phyloP scores from a whole-genome alignment of 1,140 invertebrate genomes.

The Drosophila rhopaloa region DNA sequence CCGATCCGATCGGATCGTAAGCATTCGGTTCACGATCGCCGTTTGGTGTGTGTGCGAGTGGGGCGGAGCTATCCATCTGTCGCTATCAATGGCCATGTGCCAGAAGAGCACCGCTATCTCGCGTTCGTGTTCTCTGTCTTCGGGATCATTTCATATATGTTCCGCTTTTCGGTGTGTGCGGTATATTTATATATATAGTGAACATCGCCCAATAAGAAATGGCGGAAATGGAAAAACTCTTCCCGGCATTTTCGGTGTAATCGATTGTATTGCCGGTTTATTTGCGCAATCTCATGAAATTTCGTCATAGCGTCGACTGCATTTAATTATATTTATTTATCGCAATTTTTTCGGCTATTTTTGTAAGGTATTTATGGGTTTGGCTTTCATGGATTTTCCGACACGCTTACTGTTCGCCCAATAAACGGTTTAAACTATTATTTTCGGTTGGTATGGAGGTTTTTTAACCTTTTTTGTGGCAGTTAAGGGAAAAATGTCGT shows the following conservation, averaged over 20 bases:
- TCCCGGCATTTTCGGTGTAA: slow-evolving; percentile 57
- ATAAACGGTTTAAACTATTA: slow-evolving; percentile 2
- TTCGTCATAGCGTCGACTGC: slow-evolving; percentile 54
- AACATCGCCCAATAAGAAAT: slow-evolving; percentile 72
- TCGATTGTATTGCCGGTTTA: slow-evolving; percentile 49
- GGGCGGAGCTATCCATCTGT: slow-evolving; percentile 52
- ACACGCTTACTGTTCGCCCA: slow-evolving; percentile 24
- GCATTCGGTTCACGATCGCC: slow-evolving; percentile 39
- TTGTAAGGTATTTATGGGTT: slow-evolving; percentile 23
- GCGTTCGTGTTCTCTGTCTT: slow-evolving; percentile 14
- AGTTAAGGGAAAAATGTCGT: too few species aligned
- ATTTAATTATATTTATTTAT: slow-evolving; percentile 72
- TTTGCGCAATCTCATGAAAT: slow-evolving; percentile 57
- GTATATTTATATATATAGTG: slow-evolving; percentile 46
- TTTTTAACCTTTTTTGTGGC: not conserved
- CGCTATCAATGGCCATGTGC: slow-evolving; percentile 1
- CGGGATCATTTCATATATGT: slow-evolving; percentile 18
- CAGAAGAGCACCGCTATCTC: slow-evolving; percentile 54
- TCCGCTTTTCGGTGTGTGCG: slow-evolving; percentile 16
- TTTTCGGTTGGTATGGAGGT: slow-evolving; percentile 4
- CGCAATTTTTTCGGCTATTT: slow-evolving; percentile 51
- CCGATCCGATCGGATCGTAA: slow-evolving; percentile 49
- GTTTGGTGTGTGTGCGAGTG: slow-evolving; percentile 60
- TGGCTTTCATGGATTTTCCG: slow-evolving; percentile 11
- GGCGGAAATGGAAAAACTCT: slow-evolving; percentile 68